These are phyloP conservation scores for Euura lappo DNA, from an alignment of 1,140 invertebrate species.

Conservation along the genomic window DNA sequence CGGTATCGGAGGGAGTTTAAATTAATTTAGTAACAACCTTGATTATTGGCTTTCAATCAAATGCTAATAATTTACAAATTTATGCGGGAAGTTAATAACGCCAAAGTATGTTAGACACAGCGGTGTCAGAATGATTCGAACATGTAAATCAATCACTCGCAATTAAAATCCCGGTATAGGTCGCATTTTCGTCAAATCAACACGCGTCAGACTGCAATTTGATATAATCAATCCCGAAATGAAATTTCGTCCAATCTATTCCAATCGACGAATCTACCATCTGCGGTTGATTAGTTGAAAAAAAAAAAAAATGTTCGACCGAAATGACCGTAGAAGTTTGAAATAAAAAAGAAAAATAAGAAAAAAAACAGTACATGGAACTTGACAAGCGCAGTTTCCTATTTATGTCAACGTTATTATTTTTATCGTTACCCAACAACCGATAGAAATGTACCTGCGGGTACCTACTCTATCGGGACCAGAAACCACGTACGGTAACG, in stretches of 20 bases:
- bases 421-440: too few species aligned
- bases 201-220: too few species aligned
- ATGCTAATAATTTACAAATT: background rate
- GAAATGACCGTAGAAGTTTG: background rate
- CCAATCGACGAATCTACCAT: too few species aligned
- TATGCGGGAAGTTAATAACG: background rate
- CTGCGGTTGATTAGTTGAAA: background rate
- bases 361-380: too few species aligned
- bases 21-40: background rate
- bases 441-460: too few species aligned
- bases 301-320: background rate
- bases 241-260: too few species aligned
- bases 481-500: background rate
- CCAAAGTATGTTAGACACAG: background rate
- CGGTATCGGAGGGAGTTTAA: background rate
- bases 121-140: too few species aligned
- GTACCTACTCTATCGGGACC: background rate
- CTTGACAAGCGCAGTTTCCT: too few species aligned
- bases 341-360: background rate
- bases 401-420: too few species aligned
- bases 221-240: too few species aligned
- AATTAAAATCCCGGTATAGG: background rate
- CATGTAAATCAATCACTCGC: background rate
- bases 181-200: too few species aligned
- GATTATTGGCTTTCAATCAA: constrained; percentile 4